These are phyloP conservation scores for Naja naja DNA, from an alignment of 2,113 vertebrate genomes.

Conservation along the genomic window DNA sequence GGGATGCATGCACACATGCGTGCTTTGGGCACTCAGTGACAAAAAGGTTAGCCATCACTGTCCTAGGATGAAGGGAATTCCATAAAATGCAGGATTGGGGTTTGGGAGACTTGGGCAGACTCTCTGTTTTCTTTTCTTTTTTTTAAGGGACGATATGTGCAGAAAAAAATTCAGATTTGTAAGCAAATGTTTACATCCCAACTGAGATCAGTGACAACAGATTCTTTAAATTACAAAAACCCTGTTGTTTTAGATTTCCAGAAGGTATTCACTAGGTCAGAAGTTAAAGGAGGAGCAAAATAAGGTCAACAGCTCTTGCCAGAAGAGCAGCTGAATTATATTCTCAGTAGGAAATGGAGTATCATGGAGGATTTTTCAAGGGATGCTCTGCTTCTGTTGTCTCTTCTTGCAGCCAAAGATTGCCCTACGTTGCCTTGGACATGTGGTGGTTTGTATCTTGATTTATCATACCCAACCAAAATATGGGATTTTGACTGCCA, in stretches of 20 bases:
- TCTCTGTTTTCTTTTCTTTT: neutral
- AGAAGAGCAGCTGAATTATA: neutral
- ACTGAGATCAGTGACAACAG: neutral
- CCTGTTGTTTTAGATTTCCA: neutral
- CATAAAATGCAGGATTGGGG: neutral
- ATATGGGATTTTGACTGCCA: neutral
- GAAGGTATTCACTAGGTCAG: neutral
- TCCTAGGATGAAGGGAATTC: neutral
- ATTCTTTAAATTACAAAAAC: neutral
- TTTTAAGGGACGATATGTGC: neutral
- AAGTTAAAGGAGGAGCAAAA: neutral
- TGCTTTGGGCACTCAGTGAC: no score
- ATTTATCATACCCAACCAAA: neutral
- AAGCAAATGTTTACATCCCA: neutral
- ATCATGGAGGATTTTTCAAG: neutral
- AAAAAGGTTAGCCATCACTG: no score
- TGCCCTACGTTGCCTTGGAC: neutral
- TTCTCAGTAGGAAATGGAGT: neutral
- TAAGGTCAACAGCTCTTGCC: neutral
- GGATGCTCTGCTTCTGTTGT: neutral
- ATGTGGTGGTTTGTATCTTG: neutral
- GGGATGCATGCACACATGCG: no score
- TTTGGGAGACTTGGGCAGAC: neutral
- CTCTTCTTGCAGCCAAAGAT: neutral
- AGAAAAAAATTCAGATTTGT: neutral